Evolutionary conservation across 2,888 invertebrate species (phyloP), one percentile per base, ranked within the genome.

Genomic region (Parasteatoda lunata): DNA sequence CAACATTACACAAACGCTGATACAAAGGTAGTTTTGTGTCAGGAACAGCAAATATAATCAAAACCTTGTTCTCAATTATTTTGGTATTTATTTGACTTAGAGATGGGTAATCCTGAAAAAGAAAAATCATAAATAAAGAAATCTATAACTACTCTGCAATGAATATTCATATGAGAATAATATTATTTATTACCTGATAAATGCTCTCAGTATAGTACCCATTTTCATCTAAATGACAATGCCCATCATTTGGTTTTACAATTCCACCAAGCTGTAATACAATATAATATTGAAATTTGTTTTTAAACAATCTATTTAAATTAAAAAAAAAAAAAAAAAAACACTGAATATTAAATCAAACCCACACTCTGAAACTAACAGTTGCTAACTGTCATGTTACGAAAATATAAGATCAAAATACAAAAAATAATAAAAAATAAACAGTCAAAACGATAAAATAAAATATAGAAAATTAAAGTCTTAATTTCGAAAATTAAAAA

Each of bases 41-140:
- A 0, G 98, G 98, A 65, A 99, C 98, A 54, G 98, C 98, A 93
- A 98, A 99, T 90, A 99, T 99, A 71, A 99, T 94, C 92, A 98
- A 98, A 90, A 99, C 97, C 3, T 97, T 95, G 92, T 98, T 96
- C 91, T 98, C 95, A 91, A 97, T 97, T 49, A 93, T 82, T 95
- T 96, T 92, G 94, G 95, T 93, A 95, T 93, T 92, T 52, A 94
- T 91, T 93, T 98, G 98, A 13, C 98, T 97, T 89, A 99, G 97
- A 89, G 98, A 98, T 3, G 99, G 99, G 92, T 99, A 99, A 92
- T 99, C 99, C 93, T 96, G 96, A 4, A 66, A 51, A 72, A 30
- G 68, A 59, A 68, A 30, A 69, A 6, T 48, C 64, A 48, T 54
- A 47, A 48, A 45, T 64, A 6, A 15, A 13, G 49, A 13, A 9